A percentile compares a stretch with the other conserved stretches of the same genome.
Evolutionary conservation across 64 coral and sea anemone species (phyloP).

Genomic region (Montipora cactus): DNA sequence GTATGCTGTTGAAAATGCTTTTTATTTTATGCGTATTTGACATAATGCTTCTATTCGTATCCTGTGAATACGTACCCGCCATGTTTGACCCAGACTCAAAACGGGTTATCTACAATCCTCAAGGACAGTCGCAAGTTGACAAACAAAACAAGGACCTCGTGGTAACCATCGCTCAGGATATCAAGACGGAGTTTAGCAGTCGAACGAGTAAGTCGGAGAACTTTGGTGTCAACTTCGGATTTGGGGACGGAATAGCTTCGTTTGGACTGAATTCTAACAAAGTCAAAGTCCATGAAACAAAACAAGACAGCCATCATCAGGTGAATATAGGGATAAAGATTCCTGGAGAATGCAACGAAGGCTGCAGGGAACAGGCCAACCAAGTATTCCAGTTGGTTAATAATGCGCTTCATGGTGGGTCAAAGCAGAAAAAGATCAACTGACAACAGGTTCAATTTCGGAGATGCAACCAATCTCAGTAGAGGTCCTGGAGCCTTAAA

Average conservation of each 20-base stretch:
- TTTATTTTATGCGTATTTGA: conserved; percentile 1
- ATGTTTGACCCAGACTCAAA: conserved; percentile 55
- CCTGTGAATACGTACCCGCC: conserved; percentile 24
- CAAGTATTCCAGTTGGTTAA: conserved; percentile 25
- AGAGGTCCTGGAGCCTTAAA: too few relatives aligned
- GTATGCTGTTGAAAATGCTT: not conserved
- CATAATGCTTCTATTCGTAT: not conserved
- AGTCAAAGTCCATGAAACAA: not conserved
- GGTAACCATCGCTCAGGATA: conserved; percentile 48
- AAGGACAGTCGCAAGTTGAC: not conserved
- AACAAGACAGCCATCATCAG: conserved; percentile 22
- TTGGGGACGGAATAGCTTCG: not conserved
- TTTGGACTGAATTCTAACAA: conserved; percentile 15
- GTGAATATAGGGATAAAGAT: not conserved
- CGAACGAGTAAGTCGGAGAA: conserved; percentile 17
- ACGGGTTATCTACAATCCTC: conserved; percentile 3
- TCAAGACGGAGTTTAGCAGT: not conserved
- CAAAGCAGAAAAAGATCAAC: conserved; percentile 17
- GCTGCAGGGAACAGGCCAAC: conserved; percentile 7
- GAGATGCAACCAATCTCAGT: too few relatives aligned
- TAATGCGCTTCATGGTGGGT: conserved; percentile 23
- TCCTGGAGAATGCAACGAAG: conserved; percentile 2
- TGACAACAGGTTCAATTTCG: not conserved
- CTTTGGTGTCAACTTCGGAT: conserved; percentile 2
- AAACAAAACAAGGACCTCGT: conserved; percentile 28